Percentiles rank a stretch among this genome's conserved stretches.
These are phyloP conservation scores for Acanthosepion pharaonis DNA, from an alignment of 2,888 invertebrate species.

Conservation along the genomic window DNA sequence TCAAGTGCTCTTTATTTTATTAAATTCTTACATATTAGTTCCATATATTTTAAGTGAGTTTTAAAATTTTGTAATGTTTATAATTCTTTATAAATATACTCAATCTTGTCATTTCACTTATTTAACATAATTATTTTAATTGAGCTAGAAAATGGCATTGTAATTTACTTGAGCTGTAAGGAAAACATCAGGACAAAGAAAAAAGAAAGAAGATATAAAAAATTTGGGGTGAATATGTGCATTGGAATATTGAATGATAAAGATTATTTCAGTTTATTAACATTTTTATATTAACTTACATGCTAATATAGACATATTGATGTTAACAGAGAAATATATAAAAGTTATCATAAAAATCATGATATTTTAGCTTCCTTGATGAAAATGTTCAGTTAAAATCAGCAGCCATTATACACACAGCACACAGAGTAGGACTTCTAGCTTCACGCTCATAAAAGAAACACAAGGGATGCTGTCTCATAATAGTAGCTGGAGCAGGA, in stretches of 20 bases:
- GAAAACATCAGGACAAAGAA: neutral
- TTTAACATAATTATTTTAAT: neutral
- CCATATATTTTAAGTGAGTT: too few relatives aligned
- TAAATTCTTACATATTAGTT: neutral
- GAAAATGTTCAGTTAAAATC: neutral
- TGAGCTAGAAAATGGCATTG: neutral
- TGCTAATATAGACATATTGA: neutral
- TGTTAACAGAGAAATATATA: neutral
- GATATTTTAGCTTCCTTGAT: neutral
- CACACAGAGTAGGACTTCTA: neutral
- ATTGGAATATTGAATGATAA: slow-evolving; percentile 13
- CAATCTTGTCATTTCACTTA: neutral
- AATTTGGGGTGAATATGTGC: neutral
- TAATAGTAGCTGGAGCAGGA: neutral
- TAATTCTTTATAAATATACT: too few relatives aligned
- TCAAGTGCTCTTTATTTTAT: neutral
- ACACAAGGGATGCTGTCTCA: neutral
- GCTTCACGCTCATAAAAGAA: neutral
- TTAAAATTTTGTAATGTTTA: too few relatives aligned
- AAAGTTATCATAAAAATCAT: neutral
- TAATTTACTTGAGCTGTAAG: neutral
- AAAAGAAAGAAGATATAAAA: neutral
- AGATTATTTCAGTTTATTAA: neutral
- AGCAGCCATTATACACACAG: neutral
- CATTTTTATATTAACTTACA: neutral